Conservation (phyloP, 2,888 invertebrate genomes). For the Schizaphis graminum region DNA sequence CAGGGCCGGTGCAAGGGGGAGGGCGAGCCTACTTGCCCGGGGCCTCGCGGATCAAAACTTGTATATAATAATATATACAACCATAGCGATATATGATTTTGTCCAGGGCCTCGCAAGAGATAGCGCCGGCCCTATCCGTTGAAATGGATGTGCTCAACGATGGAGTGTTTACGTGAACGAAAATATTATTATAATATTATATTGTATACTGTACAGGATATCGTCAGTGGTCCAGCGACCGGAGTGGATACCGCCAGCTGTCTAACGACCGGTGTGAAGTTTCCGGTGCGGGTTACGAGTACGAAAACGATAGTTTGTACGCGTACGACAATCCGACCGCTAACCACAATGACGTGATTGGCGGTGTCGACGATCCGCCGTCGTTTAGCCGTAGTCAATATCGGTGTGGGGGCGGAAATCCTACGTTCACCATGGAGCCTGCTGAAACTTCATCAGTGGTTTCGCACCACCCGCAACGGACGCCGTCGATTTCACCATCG, state of each 20-base stretch:
- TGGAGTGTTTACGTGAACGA: neutral
- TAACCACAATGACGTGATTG: conserved; percentile 71
- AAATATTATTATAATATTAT: neutral
- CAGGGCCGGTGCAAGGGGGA: no score
- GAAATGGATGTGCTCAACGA: neutral
- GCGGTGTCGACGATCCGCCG: conserved; percentile 47
- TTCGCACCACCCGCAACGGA: neutral
- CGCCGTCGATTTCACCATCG: conserved; percentile 40
- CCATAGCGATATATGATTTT: no score
- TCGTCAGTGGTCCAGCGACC: conserved; percentile 39
- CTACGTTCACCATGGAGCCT: conserved; percentile 35
- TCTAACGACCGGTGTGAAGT: conserved; percentile 35
- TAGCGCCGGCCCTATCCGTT: no score
- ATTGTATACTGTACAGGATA: conserved; percentile 5
- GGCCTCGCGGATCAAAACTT: no score
- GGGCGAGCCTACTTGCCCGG: no score
- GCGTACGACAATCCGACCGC: conserved; percentile 76
- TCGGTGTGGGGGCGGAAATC: conserved; percentile 31
- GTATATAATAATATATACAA: no score
- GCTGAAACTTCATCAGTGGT: neutral
- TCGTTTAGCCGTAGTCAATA: conserved; percentile 17
- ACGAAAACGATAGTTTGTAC: conserved; percentile 68
- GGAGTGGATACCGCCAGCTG: conserved; percentile 45
- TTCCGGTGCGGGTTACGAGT: conserved; percentile 8
- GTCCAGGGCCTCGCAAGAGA: no score